Conservation (phyloP, 2,113 vertebrate genomes). For the Proterorhinus semilunaris region DNA sequence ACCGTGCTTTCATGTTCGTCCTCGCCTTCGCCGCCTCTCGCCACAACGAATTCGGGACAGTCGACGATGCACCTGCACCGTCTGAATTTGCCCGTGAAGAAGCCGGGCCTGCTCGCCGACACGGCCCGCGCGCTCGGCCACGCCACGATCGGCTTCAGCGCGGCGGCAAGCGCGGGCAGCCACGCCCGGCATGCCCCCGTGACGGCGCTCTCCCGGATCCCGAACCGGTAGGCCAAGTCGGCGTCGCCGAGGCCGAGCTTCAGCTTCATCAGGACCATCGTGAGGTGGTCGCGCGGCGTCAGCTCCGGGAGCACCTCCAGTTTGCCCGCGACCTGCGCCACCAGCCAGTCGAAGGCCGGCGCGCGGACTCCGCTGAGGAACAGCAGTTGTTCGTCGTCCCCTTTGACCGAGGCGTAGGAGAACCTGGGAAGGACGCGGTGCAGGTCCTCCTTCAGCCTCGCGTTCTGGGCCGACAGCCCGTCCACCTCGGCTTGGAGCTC, state of each 20-base stretch:
- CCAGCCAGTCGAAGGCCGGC: not conserved
- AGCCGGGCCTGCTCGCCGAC: not conserved
- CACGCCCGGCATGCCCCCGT: not conserved
- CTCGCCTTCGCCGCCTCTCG: not conserved
- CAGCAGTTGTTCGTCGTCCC: not conserved
- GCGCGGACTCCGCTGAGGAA: not conserved
- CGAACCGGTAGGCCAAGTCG: constrained; percentile 2
- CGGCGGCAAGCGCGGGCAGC: not conserved
- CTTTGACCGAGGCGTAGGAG: not conserved
- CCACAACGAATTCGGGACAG: not conserved
- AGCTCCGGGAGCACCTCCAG: not conserved
- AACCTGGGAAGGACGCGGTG: not conserved
- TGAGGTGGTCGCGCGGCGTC: not conserved
- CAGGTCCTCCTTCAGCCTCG: not conserved
- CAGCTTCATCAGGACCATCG: constrained; percentile 11
- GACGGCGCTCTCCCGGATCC: not conserved
- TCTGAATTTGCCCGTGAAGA: not conserved
- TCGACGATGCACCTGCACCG: not conserved
- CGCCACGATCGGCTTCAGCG: not conserved
- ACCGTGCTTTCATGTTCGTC: not conserved
- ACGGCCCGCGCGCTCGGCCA: not conserved
- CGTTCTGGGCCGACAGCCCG: not conserved
- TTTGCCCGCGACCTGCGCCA: not conserved
- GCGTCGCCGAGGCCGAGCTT: not conserved
- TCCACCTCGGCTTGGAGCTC: not conserved